Percentiles rank a stretch among this genome's conserved stretches.
These are phyloP conservation scores for Coregonus sp. DNA, from an alignment of 2,797 vertebrate genomes.

Conservation along the genomic window DNA sequence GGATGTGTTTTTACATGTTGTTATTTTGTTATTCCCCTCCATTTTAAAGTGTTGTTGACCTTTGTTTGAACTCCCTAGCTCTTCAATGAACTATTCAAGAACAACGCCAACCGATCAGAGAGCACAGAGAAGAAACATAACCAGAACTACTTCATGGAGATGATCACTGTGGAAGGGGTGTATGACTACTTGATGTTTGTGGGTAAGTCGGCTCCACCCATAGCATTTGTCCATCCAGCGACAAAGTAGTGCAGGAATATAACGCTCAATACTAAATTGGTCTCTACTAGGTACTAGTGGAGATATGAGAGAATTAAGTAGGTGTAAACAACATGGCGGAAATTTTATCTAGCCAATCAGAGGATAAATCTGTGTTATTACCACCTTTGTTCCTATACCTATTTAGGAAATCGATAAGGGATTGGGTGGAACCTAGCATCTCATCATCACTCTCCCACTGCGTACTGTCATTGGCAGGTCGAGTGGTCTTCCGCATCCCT, in stretches of 20 bases:
- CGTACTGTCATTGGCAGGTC: constrained; percentile 72
- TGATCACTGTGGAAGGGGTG: constrained; percentile 83
- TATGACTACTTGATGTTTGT: constrained; percentile 94
- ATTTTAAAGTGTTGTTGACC: not conserved
- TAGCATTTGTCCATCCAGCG: not conserved
- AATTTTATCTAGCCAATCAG: not conserved
- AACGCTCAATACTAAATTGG: not conserved
- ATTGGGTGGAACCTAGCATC: not conserved
- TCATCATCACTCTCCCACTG: not conserved
- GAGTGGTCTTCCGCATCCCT: constrained; percentile 84
- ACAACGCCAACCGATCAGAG: constrained; percentile 85
- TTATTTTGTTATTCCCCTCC: not conserved
- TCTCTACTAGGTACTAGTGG: no score
- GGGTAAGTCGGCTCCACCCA: constrained; percentile 71
- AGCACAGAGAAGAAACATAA: constrained; percentile 80
- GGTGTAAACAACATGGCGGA: not conserved
- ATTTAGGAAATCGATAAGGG: not conserved
- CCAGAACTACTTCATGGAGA: constrained; percentile 83
- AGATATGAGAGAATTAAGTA: not conserved
- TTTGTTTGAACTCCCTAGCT: constrained; percentile 70
- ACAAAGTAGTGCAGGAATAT: not conserved
- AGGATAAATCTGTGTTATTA: not conserved
- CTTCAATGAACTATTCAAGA: constrained; percentile 83
- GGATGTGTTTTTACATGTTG: constrained; percentile 29
- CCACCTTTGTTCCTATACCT: no score